These are phyloP conservation scores for Ciconia boyciana DNA, from an alignment of 2,113 vertebrate species.

Conservation along the genomic window DNA sequence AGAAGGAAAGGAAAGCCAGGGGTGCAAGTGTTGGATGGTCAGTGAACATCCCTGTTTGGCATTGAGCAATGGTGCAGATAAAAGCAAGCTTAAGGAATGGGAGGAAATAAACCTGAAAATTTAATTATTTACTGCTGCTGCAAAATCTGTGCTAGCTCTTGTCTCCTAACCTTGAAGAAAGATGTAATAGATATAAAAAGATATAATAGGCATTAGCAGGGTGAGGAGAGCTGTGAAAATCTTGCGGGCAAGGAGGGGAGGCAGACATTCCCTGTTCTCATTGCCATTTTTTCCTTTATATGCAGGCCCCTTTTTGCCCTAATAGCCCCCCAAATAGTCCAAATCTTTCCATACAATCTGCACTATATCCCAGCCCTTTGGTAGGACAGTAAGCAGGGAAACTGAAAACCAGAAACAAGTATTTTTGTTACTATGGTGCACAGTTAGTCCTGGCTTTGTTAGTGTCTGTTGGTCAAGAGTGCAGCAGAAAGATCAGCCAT, in stretches of 20 bases:
- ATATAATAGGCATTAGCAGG: background rate
- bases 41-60: background rate
- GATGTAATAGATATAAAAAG: background rate
- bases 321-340: background rate
- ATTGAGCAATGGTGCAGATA: background rate
- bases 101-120: background rate
- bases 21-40: background rate
- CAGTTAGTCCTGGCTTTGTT: background rate
- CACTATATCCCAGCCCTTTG: background rate
- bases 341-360: background rate
- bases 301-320: background rate
- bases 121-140: background rate
- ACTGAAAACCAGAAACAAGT: background rate
- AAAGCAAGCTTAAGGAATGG: background rate
- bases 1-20: background rate
- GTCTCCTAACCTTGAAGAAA: background rate
- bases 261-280: background rate
- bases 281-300: background rate
- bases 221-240: background rate
- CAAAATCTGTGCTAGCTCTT: background rate
- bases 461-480: background rate
- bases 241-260: background rate
- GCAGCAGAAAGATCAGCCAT: background rate
- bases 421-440: background rate
- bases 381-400: background rate